These are phyloP conservation scores for Aleiodes sp. DNA, from an alignment of 1,140 invertebrate species.

Conservation along the genomic window DNA sequence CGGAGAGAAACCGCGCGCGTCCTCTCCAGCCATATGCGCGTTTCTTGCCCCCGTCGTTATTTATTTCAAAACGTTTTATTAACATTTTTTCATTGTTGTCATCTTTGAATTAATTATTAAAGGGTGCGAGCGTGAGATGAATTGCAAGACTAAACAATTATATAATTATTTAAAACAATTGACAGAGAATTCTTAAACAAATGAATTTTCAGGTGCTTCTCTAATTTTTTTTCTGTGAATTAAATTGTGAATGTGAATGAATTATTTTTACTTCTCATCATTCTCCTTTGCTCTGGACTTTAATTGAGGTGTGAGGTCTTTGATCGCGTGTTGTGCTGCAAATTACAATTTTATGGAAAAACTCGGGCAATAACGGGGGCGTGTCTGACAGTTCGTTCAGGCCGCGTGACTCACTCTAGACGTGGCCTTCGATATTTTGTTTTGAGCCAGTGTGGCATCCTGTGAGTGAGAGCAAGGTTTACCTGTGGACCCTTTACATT, in stretches of 20 bases:
- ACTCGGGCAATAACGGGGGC: conserved; percentile 14
- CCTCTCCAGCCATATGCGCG: conserved; percentile 41
- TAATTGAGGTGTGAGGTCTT: neutral
- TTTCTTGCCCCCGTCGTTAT: conserved; percentile 11
- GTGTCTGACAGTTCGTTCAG: conserved; percentile 25
- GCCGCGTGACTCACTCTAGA: conserved; percentile 29
- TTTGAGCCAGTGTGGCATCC: neutral
- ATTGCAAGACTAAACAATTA: neutral
- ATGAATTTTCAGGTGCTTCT: neutral
- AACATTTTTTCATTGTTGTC: neutral
- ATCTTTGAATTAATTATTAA: no score
- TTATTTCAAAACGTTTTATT: neutral
- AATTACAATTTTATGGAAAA: neutral
- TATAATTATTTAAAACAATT: neutral
- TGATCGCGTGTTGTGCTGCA: conserved; percentile 3
- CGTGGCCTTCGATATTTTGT: conserved; percentile 25
- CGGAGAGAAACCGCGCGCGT: conserved; percentile 53
- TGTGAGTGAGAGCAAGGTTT: neutral
- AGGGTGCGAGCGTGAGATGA: neutral
- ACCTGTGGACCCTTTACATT: no score
- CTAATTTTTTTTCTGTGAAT: neutral
- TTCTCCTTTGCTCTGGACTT: no score
- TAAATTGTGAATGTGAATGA: neutral
- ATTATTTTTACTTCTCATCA: no score
- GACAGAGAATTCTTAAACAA: no score